Percentiles rank a stretch among this genome's conserved stretches.
Evolutionary conservation across 1,140 invertebrate genomes (phyloP).

Genomic region (Sminthurides bifidus): DNA sequence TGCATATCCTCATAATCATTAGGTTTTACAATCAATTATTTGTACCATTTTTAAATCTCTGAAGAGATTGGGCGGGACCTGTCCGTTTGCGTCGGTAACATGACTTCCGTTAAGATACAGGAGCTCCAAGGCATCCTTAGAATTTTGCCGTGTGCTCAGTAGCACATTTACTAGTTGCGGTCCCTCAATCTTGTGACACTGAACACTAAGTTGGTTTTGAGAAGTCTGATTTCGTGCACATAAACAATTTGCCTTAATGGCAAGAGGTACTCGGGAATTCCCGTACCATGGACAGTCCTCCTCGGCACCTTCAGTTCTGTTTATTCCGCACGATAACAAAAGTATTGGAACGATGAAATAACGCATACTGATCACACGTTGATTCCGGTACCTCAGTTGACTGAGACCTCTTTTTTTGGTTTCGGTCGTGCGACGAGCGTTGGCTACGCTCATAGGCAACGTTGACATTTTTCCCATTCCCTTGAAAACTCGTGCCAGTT

Average conservation of each 20-base stretch:
- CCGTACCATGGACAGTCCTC: constrained; percentile 73
- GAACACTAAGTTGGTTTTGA: constrained; percentile 48
- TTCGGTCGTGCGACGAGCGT: too few relatives aligned
- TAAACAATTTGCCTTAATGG: constrained; percentile 71
- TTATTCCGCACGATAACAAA: background rate
- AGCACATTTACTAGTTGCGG: constrained; percentile 55
- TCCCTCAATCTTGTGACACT: constrained; percentile 80
- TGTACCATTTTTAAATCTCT: constrained; percentile 44
- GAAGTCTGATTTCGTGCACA: constrained; percentile 69
- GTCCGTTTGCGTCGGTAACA: constrained; percentile 42
- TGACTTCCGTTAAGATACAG: constrained; percentile 63
- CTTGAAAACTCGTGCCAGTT: too few relatives aligned
- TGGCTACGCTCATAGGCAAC: too few relatives aligned
- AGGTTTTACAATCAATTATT: background rate
- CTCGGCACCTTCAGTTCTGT: constrained; percentile 19
- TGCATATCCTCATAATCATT: background rate
- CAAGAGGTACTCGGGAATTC: constrained; percentile 39
- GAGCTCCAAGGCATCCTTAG: constrained; percentile 58
- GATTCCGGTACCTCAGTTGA: too few relatives aligned
- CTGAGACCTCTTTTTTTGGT: too few relatives aligned
- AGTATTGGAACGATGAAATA: too few relatives aligned
- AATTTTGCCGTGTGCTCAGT: constrained; percentile 44
- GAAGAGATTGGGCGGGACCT: constrained; percentile 56
- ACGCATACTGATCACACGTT: too few relatives aligned
- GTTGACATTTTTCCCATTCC: too few relatives aligned